Conservation (phyloP, 1,140 invertebrate genomes). For the Diorhabda elongata region DNA sequence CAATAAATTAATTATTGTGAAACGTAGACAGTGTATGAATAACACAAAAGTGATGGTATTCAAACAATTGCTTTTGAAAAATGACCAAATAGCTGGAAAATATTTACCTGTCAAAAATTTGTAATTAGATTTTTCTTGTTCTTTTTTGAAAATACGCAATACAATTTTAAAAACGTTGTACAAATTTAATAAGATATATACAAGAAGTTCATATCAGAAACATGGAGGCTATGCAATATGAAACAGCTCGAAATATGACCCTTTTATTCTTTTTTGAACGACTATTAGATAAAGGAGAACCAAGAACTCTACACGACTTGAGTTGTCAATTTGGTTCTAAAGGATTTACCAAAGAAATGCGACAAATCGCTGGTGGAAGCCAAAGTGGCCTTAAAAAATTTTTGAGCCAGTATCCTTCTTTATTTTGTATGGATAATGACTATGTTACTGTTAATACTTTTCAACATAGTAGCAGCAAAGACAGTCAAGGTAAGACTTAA, state of each 20-base stretch:
- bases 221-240: constrained; percentile 92
- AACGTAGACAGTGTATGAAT: not conserved
- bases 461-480: constrained; percentile 33
- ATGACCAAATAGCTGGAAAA: not conserved
- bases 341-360: constrained; percentile 93
- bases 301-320: constrained; percentile 90
- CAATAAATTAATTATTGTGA: not conserved
- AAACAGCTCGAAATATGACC: constrained; percentile 89
- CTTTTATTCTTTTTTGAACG: constrained; percentile 94
- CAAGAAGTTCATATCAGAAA: not conserved
- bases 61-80: not conserved
- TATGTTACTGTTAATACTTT: constrained; percentile 84
- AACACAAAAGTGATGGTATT: not conserved
- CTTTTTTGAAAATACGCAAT: not conserved
- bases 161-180: not conserved
- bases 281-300: constrained; percentile 88
- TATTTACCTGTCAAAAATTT: not conserved
- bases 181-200: not conserved
- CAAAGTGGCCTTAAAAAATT: constrained; percentile 90
- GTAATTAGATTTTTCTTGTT: not conserved
- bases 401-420: constrained; percentile 82
- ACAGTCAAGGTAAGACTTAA: constrained; percentile 30
- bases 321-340: constrained; percentile 95
- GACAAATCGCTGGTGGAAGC: constrained; percentile 90
- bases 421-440: constrained; percentile 89